Evolutionary conservation across 2,797 vertebrate species (phyloP).

Genomic region (Enteromius fasciolatus): DNA sequence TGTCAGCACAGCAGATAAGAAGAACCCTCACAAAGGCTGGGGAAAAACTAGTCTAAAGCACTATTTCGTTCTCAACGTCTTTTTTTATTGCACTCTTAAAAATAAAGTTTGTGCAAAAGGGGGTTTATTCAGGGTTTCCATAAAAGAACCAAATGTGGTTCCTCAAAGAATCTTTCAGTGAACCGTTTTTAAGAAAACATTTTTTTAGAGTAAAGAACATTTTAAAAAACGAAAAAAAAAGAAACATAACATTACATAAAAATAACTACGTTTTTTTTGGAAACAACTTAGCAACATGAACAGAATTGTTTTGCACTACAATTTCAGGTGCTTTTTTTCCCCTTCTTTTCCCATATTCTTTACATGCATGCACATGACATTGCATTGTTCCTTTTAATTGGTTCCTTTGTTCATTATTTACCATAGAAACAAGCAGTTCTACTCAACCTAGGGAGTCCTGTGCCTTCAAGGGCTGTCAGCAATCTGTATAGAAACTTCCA

Average conservation of each 20-base stretch:
- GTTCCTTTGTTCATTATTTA: constrained; percentile 48
- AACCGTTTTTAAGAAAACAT: background rate
- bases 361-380: background rate
- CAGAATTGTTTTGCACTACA: too few relatives aligned
- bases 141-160: background rate
- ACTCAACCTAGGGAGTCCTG: constrained; percentile 16
- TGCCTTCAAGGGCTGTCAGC: constrained; percentile 22
- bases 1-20: constrained; percentile 37
- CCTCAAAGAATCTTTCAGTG: background rate
- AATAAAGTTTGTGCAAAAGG: background rate
- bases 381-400: constrained; percentile 46
- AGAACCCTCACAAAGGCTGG: background rate
- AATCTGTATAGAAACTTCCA: constrained; percentile 24
- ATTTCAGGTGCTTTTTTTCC: background rate
- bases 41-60: background rate
- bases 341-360: background rate
- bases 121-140: background rate
- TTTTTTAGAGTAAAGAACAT: background rate
- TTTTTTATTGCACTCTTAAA: background rate
- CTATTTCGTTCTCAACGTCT: background rate
- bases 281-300: too few relatives aligned
- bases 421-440: constrained; percentile 40
- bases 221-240: too few relatives aligned
- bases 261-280: too few relatives aligned
- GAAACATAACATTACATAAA: too few relatives aligned